Conservation (phyloP, 2,797 vertebrate genomes). For the Leucoraja ocellata region DNA sequence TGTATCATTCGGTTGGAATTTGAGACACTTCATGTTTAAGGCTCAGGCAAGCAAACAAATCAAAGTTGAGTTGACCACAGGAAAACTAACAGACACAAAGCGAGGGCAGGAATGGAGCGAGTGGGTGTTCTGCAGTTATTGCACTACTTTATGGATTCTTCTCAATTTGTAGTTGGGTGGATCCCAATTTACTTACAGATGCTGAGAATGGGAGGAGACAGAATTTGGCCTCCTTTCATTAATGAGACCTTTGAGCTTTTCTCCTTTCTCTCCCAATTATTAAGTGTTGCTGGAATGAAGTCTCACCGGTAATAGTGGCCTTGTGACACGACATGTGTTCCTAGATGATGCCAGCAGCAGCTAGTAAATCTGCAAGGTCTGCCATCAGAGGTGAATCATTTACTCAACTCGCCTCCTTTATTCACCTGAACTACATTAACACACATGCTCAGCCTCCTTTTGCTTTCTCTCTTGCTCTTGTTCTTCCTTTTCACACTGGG, state of each 20-base stretch:
- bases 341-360: not conserved
- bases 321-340: not conserved
- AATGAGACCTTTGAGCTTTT: not conserved
- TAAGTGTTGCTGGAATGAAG: not conserved
- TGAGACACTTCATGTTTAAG: slow-evolving; percentile 15
- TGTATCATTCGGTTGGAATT: slow-evolving; percentile 3
- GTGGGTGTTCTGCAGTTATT: not conserved
- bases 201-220: not conserved
- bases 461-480: not conserved
- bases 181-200: not conserved
- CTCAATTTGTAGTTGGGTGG: not conserved
- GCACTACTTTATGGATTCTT: not conserved
- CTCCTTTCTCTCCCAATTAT: not conserved
- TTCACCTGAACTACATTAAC: not conserved
- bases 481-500: not conserved
- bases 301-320: too few relatives aligned
- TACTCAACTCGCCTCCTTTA: not conserved
- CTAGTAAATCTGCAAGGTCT: not conserved
- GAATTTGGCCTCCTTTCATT: not conserved
- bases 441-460: not conserved
- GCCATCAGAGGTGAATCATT: not conserved
- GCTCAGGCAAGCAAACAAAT: not conserved
- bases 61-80: slow-evolving; percentile 29
- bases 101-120: not conserved
- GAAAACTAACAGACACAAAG: not conserved